Conservation (phyloP, 2,888 invertebrate genomes). For the Pterostichus niger region DNA sequence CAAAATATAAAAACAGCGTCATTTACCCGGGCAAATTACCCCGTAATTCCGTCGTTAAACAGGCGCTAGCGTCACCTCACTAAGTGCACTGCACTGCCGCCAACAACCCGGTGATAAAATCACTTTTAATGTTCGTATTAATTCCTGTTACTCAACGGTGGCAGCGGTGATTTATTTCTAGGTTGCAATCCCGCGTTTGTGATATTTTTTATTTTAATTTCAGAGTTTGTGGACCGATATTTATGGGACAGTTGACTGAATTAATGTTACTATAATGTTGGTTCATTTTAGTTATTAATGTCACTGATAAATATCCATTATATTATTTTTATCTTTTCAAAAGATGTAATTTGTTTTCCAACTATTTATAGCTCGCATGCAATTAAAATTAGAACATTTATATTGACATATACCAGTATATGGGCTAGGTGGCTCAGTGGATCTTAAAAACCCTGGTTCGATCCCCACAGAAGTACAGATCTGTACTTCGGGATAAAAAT, state of each 20-base stretch:
- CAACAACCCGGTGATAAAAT: slow-evolving; percentile 51
- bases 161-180: slow-evolving; percentile 34
- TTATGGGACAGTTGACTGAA: slow-evolving; percentile 1
- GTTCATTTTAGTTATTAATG: slow-evolving; percentile 15
- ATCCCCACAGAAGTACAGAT: no score
- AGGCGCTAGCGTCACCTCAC: slow-evolving; percentile 6
- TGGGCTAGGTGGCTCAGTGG: no score
- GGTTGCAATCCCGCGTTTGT: neutral
- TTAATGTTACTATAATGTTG: slow-evolving; percentile 15
- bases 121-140: slow-evolving; percentile 56
- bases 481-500: no score
- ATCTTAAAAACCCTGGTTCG: no score
- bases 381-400: no score
- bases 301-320: neutral
- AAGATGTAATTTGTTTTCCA: neutral
- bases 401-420: no score
- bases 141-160: slow-evolving; percentile 25
- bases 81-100: slow-evolving; percentile 21
- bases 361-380: no score
- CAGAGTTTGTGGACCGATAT: neutral
- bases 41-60: slow-evolving; percentile 37
- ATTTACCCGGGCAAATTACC: slow-evolving; percentile 38
- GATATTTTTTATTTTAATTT: slow-evolving; percentile 22
- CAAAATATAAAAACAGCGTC: slow-evolving; percentile 39
- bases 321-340: neutral